Conservation (phyloP, 1,140 invertebrate genomes). For the Drosophila cardini region DNA sequence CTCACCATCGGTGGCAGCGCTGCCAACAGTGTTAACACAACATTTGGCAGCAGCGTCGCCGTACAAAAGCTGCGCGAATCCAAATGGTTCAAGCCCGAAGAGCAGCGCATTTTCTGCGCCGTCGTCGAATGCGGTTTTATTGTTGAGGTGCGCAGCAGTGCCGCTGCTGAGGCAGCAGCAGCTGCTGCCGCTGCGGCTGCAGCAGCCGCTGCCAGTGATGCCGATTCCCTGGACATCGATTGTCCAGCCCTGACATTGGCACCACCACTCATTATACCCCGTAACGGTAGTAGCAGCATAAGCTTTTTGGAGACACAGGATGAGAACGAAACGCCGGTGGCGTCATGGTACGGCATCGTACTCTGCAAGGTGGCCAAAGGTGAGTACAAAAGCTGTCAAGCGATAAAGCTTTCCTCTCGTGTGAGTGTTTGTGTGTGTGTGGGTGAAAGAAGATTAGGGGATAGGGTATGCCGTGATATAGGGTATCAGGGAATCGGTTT, state of each 20-base stretch:
- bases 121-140: constrained; percentile 89
- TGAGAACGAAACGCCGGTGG: constrained; percentile 79
- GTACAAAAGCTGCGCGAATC: constrained; percentile 89
- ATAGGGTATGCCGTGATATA: not conserved
- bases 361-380: constrained; percentile 89
- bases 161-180: constrained; percentile 61
- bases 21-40: constrained; percentile 57
- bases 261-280: constrained; percentile 62
- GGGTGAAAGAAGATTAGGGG: not conserved
- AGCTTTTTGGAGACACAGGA: constrained; percentile 75
- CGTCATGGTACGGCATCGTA: constrained; percentile 86
- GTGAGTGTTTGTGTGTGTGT: not conserved
- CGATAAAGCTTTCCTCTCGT: not conserved
- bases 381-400: constrained; percentile 75
- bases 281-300: constrained; percentile 71
- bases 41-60: constrained; percentile 88
- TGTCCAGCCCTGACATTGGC: constrained; percentile 47
- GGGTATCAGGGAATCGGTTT: not conserved
- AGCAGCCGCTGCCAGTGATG: constrained; percentile 50
- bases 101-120: constrained; percentile 88
- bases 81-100: constrained; percentile 89
- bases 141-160: constrained; percentile 86
- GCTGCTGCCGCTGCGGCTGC: constrained; percentile 57
- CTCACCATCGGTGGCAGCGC: constrained; percentile 34
- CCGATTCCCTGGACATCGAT: constrained; percentile 68